These are phyloP conservation scores for Trachurus trachurus DNA, from an alignment of 2,797 vertebrate species.

Conservation along the genomic window DNA sequence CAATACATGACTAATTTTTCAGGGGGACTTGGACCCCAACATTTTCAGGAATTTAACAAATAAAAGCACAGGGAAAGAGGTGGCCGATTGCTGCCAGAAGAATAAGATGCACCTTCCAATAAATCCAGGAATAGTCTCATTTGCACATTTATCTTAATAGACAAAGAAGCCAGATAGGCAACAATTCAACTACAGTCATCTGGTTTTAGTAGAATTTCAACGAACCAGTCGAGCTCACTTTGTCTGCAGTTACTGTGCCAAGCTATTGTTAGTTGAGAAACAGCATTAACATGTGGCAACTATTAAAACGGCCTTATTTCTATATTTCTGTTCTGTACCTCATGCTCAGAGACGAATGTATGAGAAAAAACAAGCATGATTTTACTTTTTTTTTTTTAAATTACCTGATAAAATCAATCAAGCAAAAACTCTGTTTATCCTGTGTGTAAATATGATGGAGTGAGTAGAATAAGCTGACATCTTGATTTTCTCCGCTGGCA, in stretches of 20 bases:
- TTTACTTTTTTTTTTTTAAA: no score
- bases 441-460: neutral
- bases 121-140: no score
- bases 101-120: no score
- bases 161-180: neutral
- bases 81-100: no score
- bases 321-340: neutral
- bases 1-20: no score
- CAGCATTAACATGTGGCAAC: neutral
- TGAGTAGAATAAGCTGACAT: neutral
- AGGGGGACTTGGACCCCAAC: no score
- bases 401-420: no score
- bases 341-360: neutral
- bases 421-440: neutral
- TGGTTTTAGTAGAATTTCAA: neutral
- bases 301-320: neutral
- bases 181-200: neutral
- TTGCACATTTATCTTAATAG: neutral
- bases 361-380: neutral
- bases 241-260: neutral
- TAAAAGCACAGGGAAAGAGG: no score
- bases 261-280: neutral
- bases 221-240: neutral
- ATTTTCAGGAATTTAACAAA: no score
- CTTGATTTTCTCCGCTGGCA: slow-evolving; percentile 1